A percentile compares a stretch with the other conserved stretches of the same genome.
phyloP scores from a whole-genome alignment of 2,888 invertebrate species.

The Herminia tarsipennalis region DNA sequence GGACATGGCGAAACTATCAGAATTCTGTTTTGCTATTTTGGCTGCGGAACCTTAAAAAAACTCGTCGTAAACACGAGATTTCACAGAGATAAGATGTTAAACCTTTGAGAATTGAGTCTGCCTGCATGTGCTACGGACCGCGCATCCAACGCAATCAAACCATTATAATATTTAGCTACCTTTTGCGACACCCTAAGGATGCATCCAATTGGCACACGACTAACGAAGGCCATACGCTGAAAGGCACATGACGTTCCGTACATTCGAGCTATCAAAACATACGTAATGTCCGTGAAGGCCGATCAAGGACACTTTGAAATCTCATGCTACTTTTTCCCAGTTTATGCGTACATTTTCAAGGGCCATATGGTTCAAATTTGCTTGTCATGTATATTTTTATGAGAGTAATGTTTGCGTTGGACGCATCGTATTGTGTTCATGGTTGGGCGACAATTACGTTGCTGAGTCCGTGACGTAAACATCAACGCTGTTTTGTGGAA shows the following conservation, averaged over 20 bases:
- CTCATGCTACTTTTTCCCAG: slow-evolving; percentile 13
- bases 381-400: slow-evolving; percentile 20
- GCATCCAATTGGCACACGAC: slow-evolving; percentile 3
- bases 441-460: slow-evolving; percentile 60
- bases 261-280: slow-evolving; percentile 42
- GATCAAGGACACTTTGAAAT: slow-evolving; percentile 46
- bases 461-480: slow-evolving; percentile 30
- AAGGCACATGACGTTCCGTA: slow-evolving; percentile 13
- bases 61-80: too few species aligned
- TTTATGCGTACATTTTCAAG: slow-evolving; percentile 13
- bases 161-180: not conserved
- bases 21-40: too few species aligned
- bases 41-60: too few species aligned
- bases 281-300: slow-evolving; percentile 51
- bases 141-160: not conserved
- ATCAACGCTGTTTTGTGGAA: not conserved
- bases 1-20: too few species aligned
- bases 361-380: slow-evolving; percentile 30
- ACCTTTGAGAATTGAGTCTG: too few species aligned
- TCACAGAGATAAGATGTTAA: not conserved
- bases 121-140: not conserved
- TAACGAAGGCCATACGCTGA: not conserved
- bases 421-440: slow-evolving; percentile 61
- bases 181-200: slow-evolving; percentile 8
- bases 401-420: slow-evolving; percentile 26